phyloP scores from a whole-genome alignment of 2,797 vertebrate species.

The Centroberyx gerrardi region DNA sequence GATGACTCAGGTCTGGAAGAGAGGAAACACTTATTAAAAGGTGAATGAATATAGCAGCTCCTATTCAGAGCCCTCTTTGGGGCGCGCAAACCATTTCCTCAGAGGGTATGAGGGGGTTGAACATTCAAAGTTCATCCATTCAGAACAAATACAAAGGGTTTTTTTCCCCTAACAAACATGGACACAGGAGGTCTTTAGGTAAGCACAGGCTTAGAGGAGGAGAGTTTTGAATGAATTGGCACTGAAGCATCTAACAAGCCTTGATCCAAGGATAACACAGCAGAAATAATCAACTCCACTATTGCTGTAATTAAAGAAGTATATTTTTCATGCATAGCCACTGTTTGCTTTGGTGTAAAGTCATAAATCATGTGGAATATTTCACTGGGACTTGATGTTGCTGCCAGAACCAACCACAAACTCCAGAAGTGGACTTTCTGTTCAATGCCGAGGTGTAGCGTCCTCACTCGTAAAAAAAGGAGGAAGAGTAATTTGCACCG shows the following conservation, averaged over 20 bases:
- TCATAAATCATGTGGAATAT: constrained; percentile 23
- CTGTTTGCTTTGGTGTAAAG: constrained; percentile 3
- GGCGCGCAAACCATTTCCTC: constrained; percentile 4
- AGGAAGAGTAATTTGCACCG: constrained; percentile 1
- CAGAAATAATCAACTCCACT: neutral
- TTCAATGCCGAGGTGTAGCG: neutral
- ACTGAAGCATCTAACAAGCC: neutral
- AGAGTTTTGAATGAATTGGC: neutral
- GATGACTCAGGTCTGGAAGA: constrained; percentile 47
- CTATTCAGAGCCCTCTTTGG: constrained; percentile 2
- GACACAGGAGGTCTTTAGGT: neutral
- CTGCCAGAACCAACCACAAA: constrained; percentile 8
- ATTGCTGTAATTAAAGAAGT: neutral
- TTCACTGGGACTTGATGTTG: constrained; percentile 6
- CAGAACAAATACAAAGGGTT: neutral
- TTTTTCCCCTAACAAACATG: neutral
- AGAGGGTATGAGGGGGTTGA: neutral
- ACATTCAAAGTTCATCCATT: constrained; percentile 7
- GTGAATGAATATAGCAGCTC: constrained; percentile 42
- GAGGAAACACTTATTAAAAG: constrained; percentile 19
- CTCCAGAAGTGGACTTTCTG: neutral
- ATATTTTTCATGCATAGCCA: constrained; percentile 1
- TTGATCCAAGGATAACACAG: neutral
- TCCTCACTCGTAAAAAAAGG: neutral
- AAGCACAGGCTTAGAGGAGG: neutral